Base-by-base conservation (phyloP, 2,113 vertebrate genomes). In the Gallinago jamesoni region DNA sequence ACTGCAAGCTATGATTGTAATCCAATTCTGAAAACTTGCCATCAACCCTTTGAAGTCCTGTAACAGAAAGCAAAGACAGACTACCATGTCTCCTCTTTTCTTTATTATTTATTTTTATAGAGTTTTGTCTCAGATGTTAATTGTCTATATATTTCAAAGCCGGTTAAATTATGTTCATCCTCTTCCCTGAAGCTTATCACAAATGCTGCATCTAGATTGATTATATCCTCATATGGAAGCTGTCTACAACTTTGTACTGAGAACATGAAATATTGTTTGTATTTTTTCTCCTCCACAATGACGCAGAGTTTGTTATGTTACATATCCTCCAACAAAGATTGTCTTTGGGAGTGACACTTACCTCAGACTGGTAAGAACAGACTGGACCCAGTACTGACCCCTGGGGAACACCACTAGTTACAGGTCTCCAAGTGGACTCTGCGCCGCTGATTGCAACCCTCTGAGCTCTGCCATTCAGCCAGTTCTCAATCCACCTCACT, bases 11-110 rank as follows among this genome's bases (percentile, higher is more conserved):
- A 68, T 45, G 7, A 84, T 27, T 43, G 55, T 14, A 93, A 60
- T 27, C 6, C 5, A 69, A 69, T 39, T 90, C 76, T 62, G 45
- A 78, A 63, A 62, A 28, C 67, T 84, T 73, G 43, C 55, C 45
- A 81, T 90, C 67, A 83, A 47, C 3, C 5, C 21, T 94, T 85
- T 75, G 41, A 95, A 91, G 69, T 37, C 19, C 33, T 47, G 9
- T 33, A 55, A 85, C 41, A 89, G 89, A 80, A 96, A 91, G 18
- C 33, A 96, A 75, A 63, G 47, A 77, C 57, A 90, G 67, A 68
- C 2, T 41, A 21, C 9, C 21, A 35, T 84, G 64, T 90, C 64
- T 64, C 62, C 47, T 21, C 43, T 72, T 47, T 47, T 67, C 45
- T 78, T 52, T 56, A 35, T 33, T 63, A 56, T 76, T 76, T 30